phyloP scores from a whole-genome alignment of 2,113 vertebrate species.

The Ammodytes dubius region DNA sequence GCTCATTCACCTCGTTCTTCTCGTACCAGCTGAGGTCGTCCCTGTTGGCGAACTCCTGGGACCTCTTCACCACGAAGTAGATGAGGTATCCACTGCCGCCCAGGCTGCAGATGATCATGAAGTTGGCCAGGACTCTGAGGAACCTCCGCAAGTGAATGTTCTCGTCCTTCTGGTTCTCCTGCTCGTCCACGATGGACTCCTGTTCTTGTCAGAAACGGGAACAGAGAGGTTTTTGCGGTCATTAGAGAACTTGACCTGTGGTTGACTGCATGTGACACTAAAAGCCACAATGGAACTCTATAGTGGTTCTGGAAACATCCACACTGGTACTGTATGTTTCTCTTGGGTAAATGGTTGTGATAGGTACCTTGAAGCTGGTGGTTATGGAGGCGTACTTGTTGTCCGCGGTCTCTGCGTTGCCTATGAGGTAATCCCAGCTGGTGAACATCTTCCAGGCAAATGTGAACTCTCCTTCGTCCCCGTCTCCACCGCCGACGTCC shows the following conservation, averaged over 20 bases:
- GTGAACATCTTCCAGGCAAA: constrained; percentile 99
- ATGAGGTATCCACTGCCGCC: constrained; percentile 98
- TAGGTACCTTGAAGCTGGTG: constrained; percentile 96
- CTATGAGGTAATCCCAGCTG: constrained; percentile 99
- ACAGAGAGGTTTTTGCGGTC: background rate
- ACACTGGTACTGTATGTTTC: background rate
- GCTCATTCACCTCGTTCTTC: constrained; percentile 93
- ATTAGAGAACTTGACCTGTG: background rate
- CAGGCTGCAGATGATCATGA: constrained; percentile 94
- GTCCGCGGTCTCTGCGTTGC: constrained; percentile 96
- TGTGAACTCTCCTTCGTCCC: constrained; percentile 91
- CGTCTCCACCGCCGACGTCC: constrained; percentile 90
- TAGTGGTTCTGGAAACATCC: background rate
- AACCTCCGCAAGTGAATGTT: constrained; percentile 96
- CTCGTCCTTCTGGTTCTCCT: constrained; percentile 98
- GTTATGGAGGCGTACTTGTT: constrained; percentile 98
- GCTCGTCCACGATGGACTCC: constrained; percentile 99
- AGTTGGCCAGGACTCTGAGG: constrained; percentile 93
- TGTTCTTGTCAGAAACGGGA: constrained; percentile 67
- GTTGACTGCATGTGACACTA: background rate
- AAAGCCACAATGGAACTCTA: background rate
- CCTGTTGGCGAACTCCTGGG: constrained; percentile 93
- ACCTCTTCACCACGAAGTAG: constrained; percentile 97
- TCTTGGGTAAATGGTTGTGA: background rate
- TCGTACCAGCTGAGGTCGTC: constrained; percentile 95